Evolutionary conservation across 2,797 vertebrate genomes (phyloP), one percentile per base, ranked within the genome.

Genomic region (Galago senegalensis): DNA sequence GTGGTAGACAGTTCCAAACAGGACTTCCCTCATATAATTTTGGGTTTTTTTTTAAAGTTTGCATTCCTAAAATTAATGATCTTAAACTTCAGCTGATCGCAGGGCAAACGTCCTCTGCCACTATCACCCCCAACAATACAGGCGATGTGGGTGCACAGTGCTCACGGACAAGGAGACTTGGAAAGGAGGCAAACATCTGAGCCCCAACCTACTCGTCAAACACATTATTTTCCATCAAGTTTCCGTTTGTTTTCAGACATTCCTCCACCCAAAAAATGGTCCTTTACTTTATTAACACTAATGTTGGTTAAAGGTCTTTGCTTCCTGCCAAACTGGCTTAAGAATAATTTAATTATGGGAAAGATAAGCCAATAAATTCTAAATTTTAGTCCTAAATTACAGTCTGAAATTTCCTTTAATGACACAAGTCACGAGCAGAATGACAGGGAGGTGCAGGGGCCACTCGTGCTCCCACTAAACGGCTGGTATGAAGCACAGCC

Each of bases 141-240:
- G 96, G 94, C 69, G 94, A 96, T 90, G 92, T 53, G 56, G 53
- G 87, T 93, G 96, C 37, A 95, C 40, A 73, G 88, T 88, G 94
- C 86, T 89, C 83, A 16, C 93, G 63, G 56, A 77, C 43, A 73
- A 56, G 92, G 91, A 53, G 89, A 93, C 91, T 91, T 89, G 97
- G 93, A 90, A 96, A 96, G 89, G 93, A 87, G 93, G 89, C 94
- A 97, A 88, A 87, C 69, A 56, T 91, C 83, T 97, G 76, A 96
- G 81, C 94, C 87, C 69, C 40, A 69, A 56, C 43, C 21, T 69
- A 87, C 96, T 95, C 96, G 81, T 97, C 97, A 95, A 85, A 97
- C 67, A 69, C 65, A 91, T 43, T 84, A 84, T 81, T 12, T 9
- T 27, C 79, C 31, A 67, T 94, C 85, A 61, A 53, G 13, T 25